Conservation (phyloP, 2,797 vertebrate genomes). For the Hirundo rustica region DNA sequence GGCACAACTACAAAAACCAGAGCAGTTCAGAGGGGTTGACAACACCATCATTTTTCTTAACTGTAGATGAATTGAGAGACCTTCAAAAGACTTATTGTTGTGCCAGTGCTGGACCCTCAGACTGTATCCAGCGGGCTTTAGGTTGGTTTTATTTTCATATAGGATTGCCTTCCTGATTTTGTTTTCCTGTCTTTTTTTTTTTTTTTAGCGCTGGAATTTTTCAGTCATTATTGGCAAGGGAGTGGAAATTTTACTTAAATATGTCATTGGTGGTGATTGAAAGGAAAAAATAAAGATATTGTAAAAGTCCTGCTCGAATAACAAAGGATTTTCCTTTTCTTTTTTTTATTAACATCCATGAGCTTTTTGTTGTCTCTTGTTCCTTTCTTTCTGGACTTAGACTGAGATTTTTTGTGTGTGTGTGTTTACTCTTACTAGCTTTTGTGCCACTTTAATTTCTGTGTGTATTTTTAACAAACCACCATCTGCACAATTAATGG, state of each 20-base stretch:
- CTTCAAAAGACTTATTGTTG: background rate
- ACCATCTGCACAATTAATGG: background rate
- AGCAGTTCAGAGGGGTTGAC: background rate
- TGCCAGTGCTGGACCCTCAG: background rate
- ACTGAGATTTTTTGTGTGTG: background rate
- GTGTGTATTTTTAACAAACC: background rate
- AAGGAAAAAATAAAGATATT: constrained; percentile 16
- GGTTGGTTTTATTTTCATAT: constrained; percentile 3
- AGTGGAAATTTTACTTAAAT: background rate
- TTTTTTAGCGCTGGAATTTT: constrained; percentile 5
- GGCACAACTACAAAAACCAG: background rate
- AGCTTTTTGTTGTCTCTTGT: background rate
- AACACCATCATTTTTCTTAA: background rate
- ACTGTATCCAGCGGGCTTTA: background rate
- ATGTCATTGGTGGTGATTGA: background rate
- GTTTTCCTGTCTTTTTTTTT: background rate
- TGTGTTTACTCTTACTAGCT: constrained; percentile 1
- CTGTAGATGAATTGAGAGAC: background rate
- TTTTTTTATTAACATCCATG: background rate
- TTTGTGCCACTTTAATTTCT: constrained; percentile 18
- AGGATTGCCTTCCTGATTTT: background rate
- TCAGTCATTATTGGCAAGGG: background rate
- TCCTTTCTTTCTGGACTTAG: background rate
- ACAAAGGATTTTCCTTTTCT: background rate
- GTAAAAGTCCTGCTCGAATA: background rate